phyloP scores from a whole-genome alignment of 2,888 invertebrate species.

The Epistrophe grossulariae region DNA sequence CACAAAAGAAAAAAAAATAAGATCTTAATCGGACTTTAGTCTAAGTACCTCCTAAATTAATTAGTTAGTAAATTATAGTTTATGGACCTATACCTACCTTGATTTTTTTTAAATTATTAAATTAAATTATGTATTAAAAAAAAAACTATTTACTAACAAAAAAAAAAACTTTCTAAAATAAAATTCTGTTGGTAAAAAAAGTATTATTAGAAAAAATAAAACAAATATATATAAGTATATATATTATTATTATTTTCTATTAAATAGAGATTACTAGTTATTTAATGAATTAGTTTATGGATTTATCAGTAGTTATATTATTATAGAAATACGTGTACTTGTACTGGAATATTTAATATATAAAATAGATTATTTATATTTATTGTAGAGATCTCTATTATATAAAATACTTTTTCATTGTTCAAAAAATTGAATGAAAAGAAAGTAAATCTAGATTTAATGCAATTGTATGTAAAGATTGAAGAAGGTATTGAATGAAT shows the following conservation, averaged over 20 bases:
- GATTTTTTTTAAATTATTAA: constrained; percentile 30
- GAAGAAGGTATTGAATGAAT: constrained; percentile 51
- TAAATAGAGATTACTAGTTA: constrained; percentile 60
- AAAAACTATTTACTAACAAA: constrained; percentile 42
- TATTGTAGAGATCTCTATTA: constrained; percentile 69
- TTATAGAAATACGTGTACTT: constrained; percentile 50
- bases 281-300: constrained; percentile 57
- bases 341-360: constrained; percentile 61
- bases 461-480: constrained; percentile 56
- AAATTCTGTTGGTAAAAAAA: constrained; percentile 42
- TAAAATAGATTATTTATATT: constrained; percentile 70
- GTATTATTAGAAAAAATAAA: constrained; percentile 28
- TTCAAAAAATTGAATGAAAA: constrained; percentile 12
- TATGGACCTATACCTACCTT: constrained; percentile 37
- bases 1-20: constrained; percentile 31
- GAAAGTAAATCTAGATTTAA: constrained; percentile 45
- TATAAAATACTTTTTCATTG: constrained; percentile 67
- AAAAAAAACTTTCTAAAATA: constrained; percentile 8
- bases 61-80: constrained; percentile 66
- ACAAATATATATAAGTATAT: not conserved
- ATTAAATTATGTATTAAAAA: constrained; percentile 24
- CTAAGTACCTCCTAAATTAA: constrained; percentile 55
- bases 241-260: constrained; percentile 42
- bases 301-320: constrained; percentile 65
- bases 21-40: constrained; percentile 60